phyloP scores from a whole-genome alignment of 92 coral and sea anemone species.

The Paragorgia papillata region DNA sequence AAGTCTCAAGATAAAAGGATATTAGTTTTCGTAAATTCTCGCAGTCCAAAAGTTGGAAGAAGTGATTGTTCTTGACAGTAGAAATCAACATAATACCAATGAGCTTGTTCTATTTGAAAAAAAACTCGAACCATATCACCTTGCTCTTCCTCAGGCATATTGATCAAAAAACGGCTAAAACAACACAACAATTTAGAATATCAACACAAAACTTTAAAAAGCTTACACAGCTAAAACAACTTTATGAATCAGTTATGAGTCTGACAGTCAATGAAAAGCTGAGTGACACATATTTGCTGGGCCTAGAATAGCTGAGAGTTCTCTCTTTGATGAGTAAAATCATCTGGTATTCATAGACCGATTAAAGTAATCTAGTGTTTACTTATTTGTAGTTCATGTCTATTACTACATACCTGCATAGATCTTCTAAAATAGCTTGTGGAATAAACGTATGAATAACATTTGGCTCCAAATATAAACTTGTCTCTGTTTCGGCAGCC shows the following conservation, averaged over 20 bases:
- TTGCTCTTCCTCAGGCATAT: conserved; percentile 91
- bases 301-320: too few species aligned
- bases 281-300: too few species aligned
- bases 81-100: conserved; percentile 97
- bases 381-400: not conserved
- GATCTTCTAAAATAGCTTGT: conserved; percentile 78
- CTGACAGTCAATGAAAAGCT: too few species aligned
- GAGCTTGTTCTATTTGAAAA: conserved; percentile 96
- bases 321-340: too few species aligned
- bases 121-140: conserved; percentile 91
- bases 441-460: conserved; percentile 71
- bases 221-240: too few species aligned
- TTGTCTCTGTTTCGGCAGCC: conserved; percentile 65
- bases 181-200: not conserved
- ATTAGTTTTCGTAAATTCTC: conserved; percentile 90
- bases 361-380: too few species aligned
- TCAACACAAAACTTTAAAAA: too few species aligned
- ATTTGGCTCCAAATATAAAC: conserved; percentile 63
- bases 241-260: too few species aligned
- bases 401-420: conserved; percentile 73
- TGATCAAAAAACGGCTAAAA: conserved; percentile 90
- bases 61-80: conserved; percentile 86
- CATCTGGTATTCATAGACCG: too few species aligned
- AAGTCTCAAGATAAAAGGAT: conserved; percentile 78
- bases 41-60: conserved; percentile 85